These are phyloP conservation scores for Scyliorhinus canicula DNA, from an alignment of 2,797 vertebrate species.

Conservation along the genomic window DNA sequence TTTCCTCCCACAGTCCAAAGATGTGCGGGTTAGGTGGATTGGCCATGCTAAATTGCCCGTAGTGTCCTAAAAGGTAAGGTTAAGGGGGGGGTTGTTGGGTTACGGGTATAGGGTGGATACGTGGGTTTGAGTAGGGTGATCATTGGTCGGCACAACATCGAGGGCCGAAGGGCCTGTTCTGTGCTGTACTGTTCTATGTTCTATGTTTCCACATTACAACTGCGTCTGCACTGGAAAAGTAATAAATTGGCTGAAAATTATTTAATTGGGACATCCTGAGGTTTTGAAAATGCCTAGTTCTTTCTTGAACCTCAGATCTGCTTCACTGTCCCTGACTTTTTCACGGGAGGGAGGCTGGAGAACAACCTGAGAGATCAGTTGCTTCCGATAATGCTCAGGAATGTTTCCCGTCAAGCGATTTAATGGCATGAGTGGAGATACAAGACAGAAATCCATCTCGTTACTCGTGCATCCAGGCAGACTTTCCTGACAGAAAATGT, in stretches of 20 bases:
- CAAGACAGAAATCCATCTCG: background rate
- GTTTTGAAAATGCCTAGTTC: background rate
- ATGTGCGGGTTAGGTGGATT: no score
- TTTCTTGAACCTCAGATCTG: background rate
- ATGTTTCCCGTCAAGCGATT: background rate
- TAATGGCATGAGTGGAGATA: background rate
- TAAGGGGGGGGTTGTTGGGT: no score
- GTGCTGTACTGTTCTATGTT: no score
- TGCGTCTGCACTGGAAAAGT: background rate
- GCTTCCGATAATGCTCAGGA: background rate
- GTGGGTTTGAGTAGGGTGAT: no score
- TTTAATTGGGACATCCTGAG: no score
- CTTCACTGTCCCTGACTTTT: background rate
- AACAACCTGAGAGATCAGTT: background rate
- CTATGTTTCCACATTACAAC: background rate
- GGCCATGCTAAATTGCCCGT: no score
- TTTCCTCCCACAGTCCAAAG: no score
- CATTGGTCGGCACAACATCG: no score
- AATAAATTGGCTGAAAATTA: background rate
- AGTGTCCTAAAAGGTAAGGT: no score
- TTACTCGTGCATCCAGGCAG: background rate
- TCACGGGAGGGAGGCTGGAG: background rate
- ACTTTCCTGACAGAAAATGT: background rate
- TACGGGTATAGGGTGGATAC: no score
- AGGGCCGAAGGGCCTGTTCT: no score